These are phyloP conservation scores for Candidula unifasciata DNA, from an alignment of 2,888 invertebrate species.

Conservation along the genomic window DNA sequence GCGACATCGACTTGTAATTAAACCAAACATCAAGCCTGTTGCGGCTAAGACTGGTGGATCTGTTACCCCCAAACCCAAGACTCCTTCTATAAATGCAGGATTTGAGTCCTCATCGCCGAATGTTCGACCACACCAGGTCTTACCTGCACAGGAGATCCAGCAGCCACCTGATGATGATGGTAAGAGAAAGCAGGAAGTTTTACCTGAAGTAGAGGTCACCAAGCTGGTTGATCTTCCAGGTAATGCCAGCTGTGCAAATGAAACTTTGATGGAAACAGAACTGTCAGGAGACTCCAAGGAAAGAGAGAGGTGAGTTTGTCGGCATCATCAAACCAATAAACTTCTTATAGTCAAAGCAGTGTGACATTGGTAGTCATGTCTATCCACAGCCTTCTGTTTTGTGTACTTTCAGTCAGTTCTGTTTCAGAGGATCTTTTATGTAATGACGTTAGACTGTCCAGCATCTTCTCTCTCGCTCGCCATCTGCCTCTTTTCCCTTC, in stretches of 20 bases:
- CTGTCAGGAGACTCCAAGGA: neutral
- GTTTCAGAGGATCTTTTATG: too few species aligned
- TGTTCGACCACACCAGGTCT: neutral
- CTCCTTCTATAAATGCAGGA: neutral
- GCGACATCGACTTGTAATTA: conserved; percentile 42
- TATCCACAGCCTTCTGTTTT: too few species aligned
- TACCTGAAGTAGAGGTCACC: neutral
- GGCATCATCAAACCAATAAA: too few species aligned
- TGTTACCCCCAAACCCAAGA: conserved; percentile 19
- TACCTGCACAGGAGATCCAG: neutral
- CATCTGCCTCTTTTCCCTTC: too few species aligned
- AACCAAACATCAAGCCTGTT: conserved; percentile 44
- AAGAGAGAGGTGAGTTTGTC: conserved; percentile 10
- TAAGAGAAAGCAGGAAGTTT: neutral
- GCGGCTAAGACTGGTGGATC: conserved; percentile 2
- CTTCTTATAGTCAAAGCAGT: too few species aligned
- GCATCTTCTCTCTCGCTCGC: too few species aligned
- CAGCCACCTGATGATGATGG: neutral
- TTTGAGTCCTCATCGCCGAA: neutral
- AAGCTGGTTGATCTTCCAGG: neutral
- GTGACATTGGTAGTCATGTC: too few species aligned
- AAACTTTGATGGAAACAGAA: neutral
- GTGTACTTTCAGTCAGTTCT: too few species aligned
- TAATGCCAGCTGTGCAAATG: neutral
- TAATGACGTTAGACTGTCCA: too few species aligned